Evolutionary conservation across 2,797 vertebrate genomes (phyloP), one percentile per base, ranked within the genome.

Genomic region (Falco berigora): DNA sequence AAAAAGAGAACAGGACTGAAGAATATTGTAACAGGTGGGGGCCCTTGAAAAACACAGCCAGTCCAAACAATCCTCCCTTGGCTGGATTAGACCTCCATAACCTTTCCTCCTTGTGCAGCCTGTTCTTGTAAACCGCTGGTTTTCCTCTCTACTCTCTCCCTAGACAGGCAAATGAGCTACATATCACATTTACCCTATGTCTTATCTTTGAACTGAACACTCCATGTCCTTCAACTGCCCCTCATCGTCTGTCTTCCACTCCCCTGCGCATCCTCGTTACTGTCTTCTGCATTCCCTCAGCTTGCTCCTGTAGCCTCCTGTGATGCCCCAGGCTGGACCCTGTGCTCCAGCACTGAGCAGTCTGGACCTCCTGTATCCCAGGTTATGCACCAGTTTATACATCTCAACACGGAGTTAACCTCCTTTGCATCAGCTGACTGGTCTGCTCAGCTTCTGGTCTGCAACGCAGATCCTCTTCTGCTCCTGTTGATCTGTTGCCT

Each of bases 91-190:
- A 40, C 19, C n/a, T 61, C 14, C 24, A 32, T 27, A 93, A 76
- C 5, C 49, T 91, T 74, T 89, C 42, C 67, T 92, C 44, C 61
- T 85, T 79, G 61, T 89, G 68, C 91, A 89, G 81, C 40, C 36
- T 91, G 84, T 89, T 79, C 74, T 71, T 74, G 61, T 91, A 96
- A 96, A 92, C 59, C 81, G 42, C 28, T 24, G 75, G 88, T 92
- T 76, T 77, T 92, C 82, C 61, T 74, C 74, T 55, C 71, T 52
- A 6, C n/a, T 71, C 8, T 82, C 47, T 80, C 28, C 44, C 75
- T 32, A 71, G 75, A 80, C 53, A 59, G 40, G 59, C 55, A 87
- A 68, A 56, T 38, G 84, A 80, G 68, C 56, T 24, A 53, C 23
- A 5, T 91, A 82, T 67, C 80, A 53, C 71, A 20, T 68, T 74